A percentile compares a stretch with the other conserved stretches of the same genome.
phyloP scores from a whole-genome alignment of 2,797 vertebrate species.

The Champsocephalus gunnari region DNA sequence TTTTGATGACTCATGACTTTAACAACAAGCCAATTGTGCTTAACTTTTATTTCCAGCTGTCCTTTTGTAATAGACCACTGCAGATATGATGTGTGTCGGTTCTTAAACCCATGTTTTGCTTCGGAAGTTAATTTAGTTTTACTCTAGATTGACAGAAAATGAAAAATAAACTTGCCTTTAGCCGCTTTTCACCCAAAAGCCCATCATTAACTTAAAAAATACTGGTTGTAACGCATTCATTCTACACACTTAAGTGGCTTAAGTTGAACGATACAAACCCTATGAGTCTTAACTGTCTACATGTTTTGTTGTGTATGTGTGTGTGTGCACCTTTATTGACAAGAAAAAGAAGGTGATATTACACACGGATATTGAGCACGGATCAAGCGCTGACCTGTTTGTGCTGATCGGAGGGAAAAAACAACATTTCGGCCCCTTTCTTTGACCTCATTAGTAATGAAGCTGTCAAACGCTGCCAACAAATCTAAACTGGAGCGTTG shows the following conservation, averaged over 20 bases:
- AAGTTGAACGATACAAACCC: neutral
- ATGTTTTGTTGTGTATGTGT: neutral
- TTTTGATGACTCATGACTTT: slow-evolving; percentile 36
- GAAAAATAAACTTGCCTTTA: neutral
- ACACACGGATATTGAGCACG: neutral
- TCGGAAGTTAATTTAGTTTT: neutral
- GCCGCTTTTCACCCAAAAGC: neutral
- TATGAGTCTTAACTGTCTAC: neutral
- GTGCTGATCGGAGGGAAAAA: slow-evolving; percentile 5
- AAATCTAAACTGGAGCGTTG: slow-evolving; percentile 1
- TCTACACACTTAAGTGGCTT: neutral
- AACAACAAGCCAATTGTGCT: slow-evolving; percentile 1
- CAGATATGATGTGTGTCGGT: neutral
- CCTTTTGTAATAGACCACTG: neutral
- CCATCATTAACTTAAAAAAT: neutral
- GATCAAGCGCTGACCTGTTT: slow-evolving; percentile 35
- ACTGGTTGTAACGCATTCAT: neutral
- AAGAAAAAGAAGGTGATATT: slow-evolving; percentile 18
- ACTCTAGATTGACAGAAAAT: neutral
- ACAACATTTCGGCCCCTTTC: slow-evolving; percentile 18
- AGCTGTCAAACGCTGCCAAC: neutral
- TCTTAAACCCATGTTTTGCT: neutral
- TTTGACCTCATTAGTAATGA: slow-evolving; percentile 33
- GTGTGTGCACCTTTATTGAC: slow-evolving; percentile 2
- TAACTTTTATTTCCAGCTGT: slow-evolving; percentile 14